Base-by-base conservation (phyloP, 2,113 vertebrate species). In the Scomber colias region DNA sequence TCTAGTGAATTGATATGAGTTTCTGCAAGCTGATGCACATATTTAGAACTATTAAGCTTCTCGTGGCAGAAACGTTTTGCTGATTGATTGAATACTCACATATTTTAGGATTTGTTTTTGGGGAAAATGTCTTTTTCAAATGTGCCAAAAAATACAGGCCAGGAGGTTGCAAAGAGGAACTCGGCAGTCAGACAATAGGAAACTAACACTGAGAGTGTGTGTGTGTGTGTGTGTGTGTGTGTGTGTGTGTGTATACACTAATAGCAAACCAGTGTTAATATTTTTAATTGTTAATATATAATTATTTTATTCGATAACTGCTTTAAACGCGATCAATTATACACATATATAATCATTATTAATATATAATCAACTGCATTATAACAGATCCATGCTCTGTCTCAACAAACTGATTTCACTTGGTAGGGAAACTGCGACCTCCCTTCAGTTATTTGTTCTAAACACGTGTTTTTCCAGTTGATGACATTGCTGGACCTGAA, bases 401-500 rank as follows among this genome's bases (percentile, higher is more conserved):
- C 31, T 54, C 46, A 30, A 11, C 15, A 54, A 27, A 49, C 11
- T 14, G 30, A 62, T 69, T 50, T 63, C 8, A 17, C 30, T 35
- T 46, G 14, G 21, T 53, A 19, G 50, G 46, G 51, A 45, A 27
- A 24, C 5, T 5, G n/a, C 16, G 55, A 30, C 60, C 67, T 30
- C 14, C n/a, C 12, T 17, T 6, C 13, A 62, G 44, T 63, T 50
- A 31, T 14, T 27, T 51, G 31, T 55, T 55, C 14, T 27, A 64
- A 69, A 53, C 44, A 35, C 60, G 45, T 79, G 44, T 71, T 81
- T 71, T 46, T 81, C 53, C 71, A 35, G 14, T 61, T 11, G 67
- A 75, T 81, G 82, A 61, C 69, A 79, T 76, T 65, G 15, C 54
- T 30, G 46, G 44, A 74, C 24, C 17, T 61, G 57, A 73, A 70